These are phyloP conservation scores for Plotosus lineatus DNA, from an alignment of 2,113 vertebrate genomes.

Conservation along the genomic window DNA sequence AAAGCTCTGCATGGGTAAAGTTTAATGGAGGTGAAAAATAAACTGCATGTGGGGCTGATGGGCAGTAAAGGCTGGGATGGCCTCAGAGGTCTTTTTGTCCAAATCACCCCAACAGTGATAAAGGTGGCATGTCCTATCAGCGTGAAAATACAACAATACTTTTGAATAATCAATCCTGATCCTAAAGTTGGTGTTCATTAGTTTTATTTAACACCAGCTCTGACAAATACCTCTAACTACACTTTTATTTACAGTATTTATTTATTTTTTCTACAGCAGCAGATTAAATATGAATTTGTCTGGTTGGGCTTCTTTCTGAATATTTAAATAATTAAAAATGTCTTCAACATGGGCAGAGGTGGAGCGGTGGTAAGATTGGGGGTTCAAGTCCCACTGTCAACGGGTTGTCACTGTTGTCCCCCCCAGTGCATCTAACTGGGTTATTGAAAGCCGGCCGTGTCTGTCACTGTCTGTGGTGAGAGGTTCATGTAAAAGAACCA, in stretches of 20 bases:
- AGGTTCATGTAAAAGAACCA: too few relatives aligned
- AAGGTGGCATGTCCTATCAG: background rate
- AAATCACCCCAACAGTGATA: background rate
- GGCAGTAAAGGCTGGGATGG: background rate
- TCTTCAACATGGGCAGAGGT: too few relatives aligned
- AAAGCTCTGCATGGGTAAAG: slow-evolving; percentile 55
- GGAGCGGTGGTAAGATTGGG: too few relatives aligned
- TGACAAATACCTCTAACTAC: background rate
- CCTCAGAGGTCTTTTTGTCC: background rate
- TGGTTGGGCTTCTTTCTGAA: too few relatives aligned
- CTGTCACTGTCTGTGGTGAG: too few relatives aligned
- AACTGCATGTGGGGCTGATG: slow-evolving; percentile 41
- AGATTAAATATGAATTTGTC: background rate
- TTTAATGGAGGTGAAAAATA: slow-evolving; percentile 51
- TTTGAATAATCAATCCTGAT: background rate
- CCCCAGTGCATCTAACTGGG: too few relatives aligned
- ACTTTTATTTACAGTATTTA: background rate
- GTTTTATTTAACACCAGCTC: background rate
- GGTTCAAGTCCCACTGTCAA: too few relatives aligned
- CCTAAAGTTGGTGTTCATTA: background rate
- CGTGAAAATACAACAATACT: background rate
- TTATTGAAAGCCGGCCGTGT: too few relatives aligned
- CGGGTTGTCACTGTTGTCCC: too few relatives aligned
- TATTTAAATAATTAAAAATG: too few relatives aligned
- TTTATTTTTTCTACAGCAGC: background rate